These are phyloP conservation scores for Micromys minutus DNA, from an alignment of 2,113 vertebrate species.

Conservation along the genomic window DNA sequence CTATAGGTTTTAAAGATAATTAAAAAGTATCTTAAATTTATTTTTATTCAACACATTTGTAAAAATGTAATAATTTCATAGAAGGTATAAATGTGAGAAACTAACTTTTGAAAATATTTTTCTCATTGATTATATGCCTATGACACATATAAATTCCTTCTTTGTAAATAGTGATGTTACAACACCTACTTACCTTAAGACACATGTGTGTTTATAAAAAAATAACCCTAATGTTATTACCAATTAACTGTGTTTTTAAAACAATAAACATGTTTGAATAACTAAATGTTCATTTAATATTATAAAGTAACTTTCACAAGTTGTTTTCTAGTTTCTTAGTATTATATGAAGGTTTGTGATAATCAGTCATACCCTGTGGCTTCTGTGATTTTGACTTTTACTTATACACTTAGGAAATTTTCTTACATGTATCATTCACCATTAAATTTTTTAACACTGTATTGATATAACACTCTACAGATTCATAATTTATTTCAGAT, in stretches of 20 bases:
- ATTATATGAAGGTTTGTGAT: not conserved
- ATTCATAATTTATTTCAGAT: not conserved
- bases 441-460: not conserved
- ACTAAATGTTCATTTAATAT: not conserved
- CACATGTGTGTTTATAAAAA: conserved; percentile 10
- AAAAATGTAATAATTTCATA: not conserved
- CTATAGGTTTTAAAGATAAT: not conserved
- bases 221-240: not conserved
- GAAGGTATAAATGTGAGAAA: not conserved
- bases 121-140: not conserved
- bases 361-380: not conserved
- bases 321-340: not conserved
- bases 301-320: not conserved
- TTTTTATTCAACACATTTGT: not conserved
- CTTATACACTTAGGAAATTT: not conserved
- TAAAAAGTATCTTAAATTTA: not conserved
- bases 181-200: not conserved
- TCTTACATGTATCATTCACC: not conserved
- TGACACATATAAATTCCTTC: not conserved
- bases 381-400: not conserved
- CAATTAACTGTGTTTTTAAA: not conserved
- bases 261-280: not conserved
- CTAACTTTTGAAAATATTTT: not conserved
- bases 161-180: not conserved
- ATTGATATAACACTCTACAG: not conserved